Evolutionary conservation across 2,797 vertebrate species (phyloP).

Genomic region (Malacoctenus gilli): DNA sequence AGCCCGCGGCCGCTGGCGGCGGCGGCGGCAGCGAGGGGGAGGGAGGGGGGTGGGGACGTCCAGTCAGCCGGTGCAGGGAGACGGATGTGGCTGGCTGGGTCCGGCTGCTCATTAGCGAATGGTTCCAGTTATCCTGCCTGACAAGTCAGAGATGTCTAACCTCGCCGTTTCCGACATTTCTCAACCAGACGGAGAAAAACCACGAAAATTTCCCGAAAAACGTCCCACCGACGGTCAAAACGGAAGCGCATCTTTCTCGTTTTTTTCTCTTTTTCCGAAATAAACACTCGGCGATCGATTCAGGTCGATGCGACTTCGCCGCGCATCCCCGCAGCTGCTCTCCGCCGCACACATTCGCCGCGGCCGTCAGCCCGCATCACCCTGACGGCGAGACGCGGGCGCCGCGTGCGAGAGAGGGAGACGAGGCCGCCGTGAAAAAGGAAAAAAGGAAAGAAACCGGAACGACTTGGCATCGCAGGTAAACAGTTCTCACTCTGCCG

Average conservation of each 20-base stretch:
- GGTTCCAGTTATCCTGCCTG: conserved; percentile 54
- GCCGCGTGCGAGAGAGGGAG: not conserved
- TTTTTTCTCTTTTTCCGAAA: too few relatives aligned
- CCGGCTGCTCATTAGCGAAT: conserved; percentile 68
- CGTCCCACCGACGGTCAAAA: conserved; percentile 16
- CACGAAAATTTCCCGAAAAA: conserved; percentile 51
- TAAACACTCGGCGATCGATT: too few relatives aligned
- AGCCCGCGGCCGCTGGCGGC: conserved; percentile 30
- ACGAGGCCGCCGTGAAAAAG: not conserved
- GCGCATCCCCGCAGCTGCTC: conserved; percentile 37
- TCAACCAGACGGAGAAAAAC: conserved; percentile 21
- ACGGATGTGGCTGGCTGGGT: conserved; percentile 37
- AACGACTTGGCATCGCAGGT: conserved; percentile 1
- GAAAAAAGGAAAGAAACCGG: conserved; percentile 1
- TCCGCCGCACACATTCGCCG: conserved; percentile 24
- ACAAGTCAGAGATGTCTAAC: conserved; percentile 58
- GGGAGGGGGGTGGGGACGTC: conserved; percentile 47
- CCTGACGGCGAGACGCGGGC: conserved; percentile 16
- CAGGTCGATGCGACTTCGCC: not conserved
- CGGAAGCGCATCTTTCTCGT: too few relatives aligned
- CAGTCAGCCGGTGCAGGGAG: conserved; percentile 38
- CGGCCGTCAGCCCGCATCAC: conserved; percentile 34
- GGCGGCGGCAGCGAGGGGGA: too few relatives aligned
- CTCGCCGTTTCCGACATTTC: conserved; percentile 49
- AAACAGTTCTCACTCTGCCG: conserved; percentile 6